Conservation (phyloP, 2,797 vertebrate genomes). For the Chaetodon trifasciatus region DNA sequence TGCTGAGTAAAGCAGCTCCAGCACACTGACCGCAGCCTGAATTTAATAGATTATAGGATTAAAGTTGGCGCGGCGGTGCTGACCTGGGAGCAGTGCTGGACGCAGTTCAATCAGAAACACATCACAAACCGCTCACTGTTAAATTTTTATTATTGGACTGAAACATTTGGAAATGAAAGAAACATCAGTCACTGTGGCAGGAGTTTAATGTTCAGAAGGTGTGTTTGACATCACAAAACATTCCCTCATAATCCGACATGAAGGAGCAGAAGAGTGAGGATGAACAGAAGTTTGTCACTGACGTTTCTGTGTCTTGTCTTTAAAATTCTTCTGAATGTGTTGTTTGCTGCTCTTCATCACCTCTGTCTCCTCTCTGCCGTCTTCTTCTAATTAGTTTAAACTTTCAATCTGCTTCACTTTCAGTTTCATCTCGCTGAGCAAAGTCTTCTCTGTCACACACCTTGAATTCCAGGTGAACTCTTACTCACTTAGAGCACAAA, state of each 20-base stretch:
- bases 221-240: too few relatives aligned
- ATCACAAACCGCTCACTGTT: neutral
- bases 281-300: too few relatives aligned
- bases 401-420: neutral
- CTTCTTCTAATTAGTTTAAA: neutral
- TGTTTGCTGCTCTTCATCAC: neutral
- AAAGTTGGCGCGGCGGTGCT: neutral
- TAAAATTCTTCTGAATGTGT: neutral
- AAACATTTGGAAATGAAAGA: too few relatives aligned
- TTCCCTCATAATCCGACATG: too few relatives aligned
- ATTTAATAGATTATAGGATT: slow-evolving; percentile 14
- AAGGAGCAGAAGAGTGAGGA: too few relatives aligned
- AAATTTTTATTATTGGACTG: too few relatives aligned
- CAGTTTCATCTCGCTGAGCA: neutral
- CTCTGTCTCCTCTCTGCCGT: neutral
- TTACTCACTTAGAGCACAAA: neutral
- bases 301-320: too few relatives aligned
- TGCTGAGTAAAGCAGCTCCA: neutral
- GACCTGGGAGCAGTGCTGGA: slow-evolving; percentile 1
- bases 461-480: neutral
- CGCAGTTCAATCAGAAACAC: neutral
- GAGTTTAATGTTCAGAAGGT: too few relatives aligned
- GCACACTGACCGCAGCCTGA: neutral
- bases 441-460: neutral
- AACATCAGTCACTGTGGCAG: too few relatives aligned